A percentile compares a stretch with the other conserved stretches of the same genome.
Evolutionary conservation across 2,797 vertebrate genomes (phyloP).

Genomic region (Phaenicophaeus curvirostris): DNA sequence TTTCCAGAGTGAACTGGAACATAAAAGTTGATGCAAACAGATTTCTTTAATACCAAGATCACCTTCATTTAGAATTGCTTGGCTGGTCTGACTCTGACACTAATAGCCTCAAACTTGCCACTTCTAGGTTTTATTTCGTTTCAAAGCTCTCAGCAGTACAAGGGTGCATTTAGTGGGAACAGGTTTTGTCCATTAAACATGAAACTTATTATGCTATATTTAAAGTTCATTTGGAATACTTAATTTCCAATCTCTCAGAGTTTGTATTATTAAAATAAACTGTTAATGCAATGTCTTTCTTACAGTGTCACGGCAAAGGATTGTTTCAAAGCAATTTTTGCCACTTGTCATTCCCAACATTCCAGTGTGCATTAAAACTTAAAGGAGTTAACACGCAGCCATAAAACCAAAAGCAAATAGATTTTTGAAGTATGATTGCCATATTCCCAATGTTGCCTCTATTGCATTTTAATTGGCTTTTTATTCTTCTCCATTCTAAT

Average conservation of each 20-base stretch:
- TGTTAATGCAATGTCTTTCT: not conserved
- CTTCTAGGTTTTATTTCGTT: conserved; percentile 26
- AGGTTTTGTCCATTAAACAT: conserved; percentile 55
- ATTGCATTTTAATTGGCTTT: not conserved
- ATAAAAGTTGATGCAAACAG: conserved; percentile 7
- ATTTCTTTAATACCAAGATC: conserved; percentile 10
- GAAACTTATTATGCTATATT: not conserved
- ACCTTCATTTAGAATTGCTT: conserved; percentile 24
- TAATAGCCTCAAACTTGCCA: conserved; percentile 53
- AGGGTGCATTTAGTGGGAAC: conserved; percentile 36
- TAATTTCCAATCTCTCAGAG: conserved; percentile 40
- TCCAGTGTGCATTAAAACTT: not conserved
- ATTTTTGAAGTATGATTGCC: not conserved
- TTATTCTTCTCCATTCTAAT: not conserved
- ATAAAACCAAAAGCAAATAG: not conserved
- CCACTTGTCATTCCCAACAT: not conserved
- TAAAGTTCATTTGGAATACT: conserved; percentile 43
- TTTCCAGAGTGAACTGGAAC: conserved; percentile 42
- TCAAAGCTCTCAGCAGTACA: conserved; percentile 44
- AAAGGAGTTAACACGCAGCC: not conserved
- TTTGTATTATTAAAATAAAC: conserved; percentile 33
- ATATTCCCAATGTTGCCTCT: not conserved
- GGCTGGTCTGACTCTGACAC: conserved; percentile 38
- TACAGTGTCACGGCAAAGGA: not conserved
- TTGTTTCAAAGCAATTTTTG: not conserved